Conservation (phyloP, 2,797 vertebrate species). For the Brachyalestes nurse region DNA sequence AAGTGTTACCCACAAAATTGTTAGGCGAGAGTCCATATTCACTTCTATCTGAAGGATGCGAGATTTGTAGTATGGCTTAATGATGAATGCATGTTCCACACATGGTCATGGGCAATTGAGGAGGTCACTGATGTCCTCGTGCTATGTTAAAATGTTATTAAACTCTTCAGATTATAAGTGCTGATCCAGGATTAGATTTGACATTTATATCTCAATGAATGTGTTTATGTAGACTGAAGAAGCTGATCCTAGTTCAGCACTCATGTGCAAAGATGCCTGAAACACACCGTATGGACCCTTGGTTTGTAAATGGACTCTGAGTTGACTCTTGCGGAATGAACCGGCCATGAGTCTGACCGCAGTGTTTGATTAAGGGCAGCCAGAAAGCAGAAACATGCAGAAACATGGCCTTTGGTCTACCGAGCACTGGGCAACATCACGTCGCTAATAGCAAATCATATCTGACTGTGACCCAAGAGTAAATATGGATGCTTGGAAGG, state of each 20-base stretch:
- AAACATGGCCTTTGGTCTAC: conserved; percentile 27
- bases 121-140: background rate
- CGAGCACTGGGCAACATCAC: conserved; percentile 47
- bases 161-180: background rate
- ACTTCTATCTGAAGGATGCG: too few relatives aligned
- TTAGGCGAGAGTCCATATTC: too few relatives aligned
- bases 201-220: background rate
- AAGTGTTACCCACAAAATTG: too few relatives aligned
- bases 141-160: background rate
- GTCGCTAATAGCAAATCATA: conserved; percentile 54
- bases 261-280: conserved; percentile 1
- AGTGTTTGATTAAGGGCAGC: conserved; percentile 34
- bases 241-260: background rate
- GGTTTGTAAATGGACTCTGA: conserved; percentile 21
- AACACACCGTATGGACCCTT: background rate
- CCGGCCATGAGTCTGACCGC: conserved; percentile 14
- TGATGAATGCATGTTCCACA: background rate
- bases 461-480: conserved; percentile 64
- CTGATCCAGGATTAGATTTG: background rate
- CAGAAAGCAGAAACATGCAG: conserved; percentile 37
- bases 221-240: background rate
- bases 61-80: too few relatives aligned
- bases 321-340: conserved; percentile 23
- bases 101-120: background rate
- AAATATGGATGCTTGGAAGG: conserved; percentile 63